Percentiles rank a stretch among this genome's conserved stretches.
Conservation (phyloP, 2,888 invertebrate genomes). For the Diplolepis rosae region DNA sequence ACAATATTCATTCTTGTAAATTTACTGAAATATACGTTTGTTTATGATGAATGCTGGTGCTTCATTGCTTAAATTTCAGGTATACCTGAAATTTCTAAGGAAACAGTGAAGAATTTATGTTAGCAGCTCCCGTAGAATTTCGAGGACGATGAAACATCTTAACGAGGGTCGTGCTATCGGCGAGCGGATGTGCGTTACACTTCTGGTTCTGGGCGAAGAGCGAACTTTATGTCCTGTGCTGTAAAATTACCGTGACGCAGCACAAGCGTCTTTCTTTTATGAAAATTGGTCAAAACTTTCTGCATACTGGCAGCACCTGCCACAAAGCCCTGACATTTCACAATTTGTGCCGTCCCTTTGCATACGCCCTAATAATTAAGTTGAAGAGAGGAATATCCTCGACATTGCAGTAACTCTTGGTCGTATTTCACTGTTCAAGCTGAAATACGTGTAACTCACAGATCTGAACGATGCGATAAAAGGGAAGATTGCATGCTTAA, state of each 20-base stretch:
- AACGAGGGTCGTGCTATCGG: constrained; percentile 61
- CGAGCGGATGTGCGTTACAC: constrained; percentile 56
- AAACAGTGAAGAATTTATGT: constrained; percentile 58
- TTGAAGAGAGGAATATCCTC: constrained; percentile 37
- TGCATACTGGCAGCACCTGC: constrained; percentile 48
- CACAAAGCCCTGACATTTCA: constrained; percentile 42
- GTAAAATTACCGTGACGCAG: constrained; percentile 49
- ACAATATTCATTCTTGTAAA: too few relatives aligned
- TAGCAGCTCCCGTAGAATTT: constrained; percentile 48
- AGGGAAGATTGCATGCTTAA: not conserved
- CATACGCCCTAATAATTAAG: constrained; percentile 50
- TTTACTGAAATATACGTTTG: too few relatives aligned
- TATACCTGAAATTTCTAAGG: constrained; percentile 38
- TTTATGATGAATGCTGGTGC: too few relatives aligned
- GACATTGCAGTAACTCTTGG: constrained; percentile 33
- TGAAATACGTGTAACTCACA: not conserved
- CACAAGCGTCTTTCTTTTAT: constrained; percentile 38
- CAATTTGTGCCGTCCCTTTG: not conserved
- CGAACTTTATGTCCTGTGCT: constrained; percentile 38
- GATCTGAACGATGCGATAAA: constrained; percentile 15
- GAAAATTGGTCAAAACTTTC: constrained; percentile 44
- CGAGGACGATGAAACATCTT: constrained; percentile 55
- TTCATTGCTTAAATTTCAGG: not conserved
- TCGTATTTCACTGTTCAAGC: not conserved
- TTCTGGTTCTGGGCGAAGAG: constrained; percentile 52